A percentile compares a stretch with the other conserved stretches of the same genome.
These are phyloP conservation scores for Octomys mimax DNA, from an alignment of 2,797 vertebrate species.

Conservation along the genomic window DNA sequence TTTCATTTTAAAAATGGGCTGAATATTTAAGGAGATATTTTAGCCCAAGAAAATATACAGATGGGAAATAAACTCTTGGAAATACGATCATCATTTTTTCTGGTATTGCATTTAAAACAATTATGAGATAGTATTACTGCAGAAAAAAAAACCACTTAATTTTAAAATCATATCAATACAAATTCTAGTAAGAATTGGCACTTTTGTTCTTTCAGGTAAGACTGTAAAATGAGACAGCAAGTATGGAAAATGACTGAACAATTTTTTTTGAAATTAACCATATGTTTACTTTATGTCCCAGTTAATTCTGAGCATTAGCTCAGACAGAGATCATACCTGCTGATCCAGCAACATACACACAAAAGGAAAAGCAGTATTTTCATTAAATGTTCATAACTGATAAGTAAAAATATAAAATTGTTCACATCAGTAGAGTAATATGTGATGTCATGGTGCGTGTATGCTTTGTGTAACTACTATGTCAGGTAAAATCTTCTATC, in stretches of 20 bases:
- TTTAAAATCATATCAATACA: not conserved
- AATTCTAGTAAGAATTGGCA: too few species aligned
- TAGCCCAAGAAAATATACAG: not conserved
- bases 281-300: not conserved
- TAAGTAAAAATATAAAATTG: not conserved
- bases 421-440: not conserved
- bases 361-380: not conserved
- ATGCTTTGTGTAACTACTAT: not conserved
- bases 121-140: not conserved
- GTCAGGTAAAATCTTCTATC: not conserved
- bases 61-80: not conserved
- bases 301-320: not conserved
- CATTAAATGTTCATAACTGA: not conserved
- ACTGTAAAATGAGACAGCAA: not conserved
- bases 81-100: not conserved
- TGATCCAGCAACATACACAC: not conserved
- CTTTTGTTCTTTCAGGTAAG: not conserved
- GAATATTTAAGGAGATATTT: not conserved
- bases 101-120: not conserved
- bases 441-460: accelerated
- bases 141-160: not conserved
- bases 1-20: not conserved
- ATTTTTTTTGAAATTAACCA: not conserved
- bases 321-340: not conserved
- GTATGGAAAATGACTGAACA: not conserved